These are phyloP conservation scores for Alca torda DNA, from an alignment of 2,797 vertebrate species.

Conservation along the genomic window DNA sequence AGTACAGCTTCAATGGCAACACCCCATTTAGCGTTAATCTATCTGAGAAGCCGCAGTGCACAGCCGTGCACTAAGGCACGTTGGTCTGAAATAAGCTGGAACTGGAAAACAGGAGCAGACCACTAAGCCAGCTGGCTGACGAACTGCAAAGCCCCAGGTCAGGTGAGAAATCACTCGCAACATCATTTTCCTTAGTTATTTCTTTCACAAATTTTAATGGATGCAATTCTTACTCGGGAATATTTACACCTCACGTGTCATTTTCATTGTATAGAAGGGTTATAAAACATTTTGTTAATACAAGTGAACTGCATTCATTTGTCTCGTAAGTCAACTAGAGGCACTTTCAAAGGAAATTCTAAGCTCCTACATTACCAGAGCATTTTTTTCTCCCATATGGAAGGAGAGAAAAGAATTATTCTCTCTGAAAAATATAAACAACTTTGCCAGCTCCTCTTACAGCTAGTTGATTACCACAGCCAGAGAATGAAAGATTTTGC, in stretches of 20 bases:
- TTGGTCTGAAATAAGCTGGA: not conserved
- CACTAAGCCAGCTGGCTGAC: not conserved
- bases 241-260: not conserved
- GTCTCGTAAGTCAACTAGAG: not conserved
- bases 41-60: not conserved
- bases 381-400: not conserved
- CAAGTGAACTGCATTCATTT: not conserved
- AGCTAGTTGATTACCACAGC: conserved; percentile 32
- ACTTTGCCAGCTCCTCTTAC: not conserved
- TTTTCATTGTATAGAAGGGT: not conserved
- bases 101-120: not conserved
- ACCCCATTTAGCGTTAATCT: not conserved
- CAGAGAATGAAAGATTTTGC: not conserved
- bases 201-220: not conserved
- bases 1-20: not conserved
- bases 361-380: not conserved
- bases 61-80: not conserved
- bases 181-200: not conserved
- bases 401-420: conserved; percentile 21
- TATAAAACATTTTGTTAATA: not conserved
- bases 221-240: not conserved
- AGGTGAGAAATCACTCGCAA: not conserved
- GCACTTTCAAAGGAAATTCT: conserved; percentile 4
- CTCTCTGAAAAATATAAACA: conserved; percentile 37
- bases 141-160: not conserved